Base-by-base conservation (phyloP, 2,113 vertebrate genomes). In the Protomyctophum bolini region DNA sequence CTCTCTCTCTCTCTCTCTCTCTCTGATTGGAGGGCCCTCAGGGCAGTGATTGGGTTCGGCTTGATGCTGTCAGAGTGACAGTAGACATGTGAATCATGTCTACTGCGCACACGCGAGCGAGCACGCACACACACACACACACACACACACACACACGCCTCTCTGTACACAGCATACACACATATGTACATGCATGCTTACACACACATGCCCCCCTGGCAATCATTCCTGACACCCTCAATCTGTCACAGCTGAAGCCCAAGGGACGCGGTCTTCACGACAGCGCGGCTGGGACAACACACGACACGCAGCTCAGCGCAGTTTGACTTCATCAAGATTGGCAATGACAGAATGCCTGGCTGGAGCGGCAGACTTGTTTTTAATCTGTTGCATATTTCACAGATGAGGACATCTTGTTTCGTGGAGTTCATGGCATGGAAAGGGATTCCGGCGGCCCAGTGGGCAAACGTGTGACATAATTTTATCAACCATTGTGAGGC, bases 171-270 rank as follows among this genome's bases (percentile, higher is more conserved):
- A 52, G 46, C 67, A 63, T 11, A 50, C 55, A 63, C 28, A 29
- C 28, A 11, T 14, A 52, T 8, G 0, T 10, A 66, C 51, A 57
- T 58, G 68, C n/a, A 67, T 9, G 7, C 54, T 8, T 14, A 57
- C 61, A 66, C 60, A 60, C 10, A 51, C 77, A 72, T 59, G 72
- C 70, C 81, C 70, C 79, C 82, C 66, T 72, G 72, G 77, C 83
- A 82, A 72, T 70, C 69, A 67, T 75, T 83, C 73, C 66, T 84
- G 79, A 84, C 86, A 89, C 83, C 80, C 85, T 84, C 85, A 86
- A 89, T 92, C 89, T 90, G 89, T 88, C 85, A 80, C 73, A 83
- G 83, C 76, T 72, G 67, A 84, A 86, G 81, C 83, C 86, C 86
- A 82, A 56, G 83, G 87, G 88, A 85, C 57, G 70, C 74, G 50